Evolutionary conservation across 1,140 invertebrate genomes (phyloP).

Genomic region (Lepidurus packardi): DNA sequence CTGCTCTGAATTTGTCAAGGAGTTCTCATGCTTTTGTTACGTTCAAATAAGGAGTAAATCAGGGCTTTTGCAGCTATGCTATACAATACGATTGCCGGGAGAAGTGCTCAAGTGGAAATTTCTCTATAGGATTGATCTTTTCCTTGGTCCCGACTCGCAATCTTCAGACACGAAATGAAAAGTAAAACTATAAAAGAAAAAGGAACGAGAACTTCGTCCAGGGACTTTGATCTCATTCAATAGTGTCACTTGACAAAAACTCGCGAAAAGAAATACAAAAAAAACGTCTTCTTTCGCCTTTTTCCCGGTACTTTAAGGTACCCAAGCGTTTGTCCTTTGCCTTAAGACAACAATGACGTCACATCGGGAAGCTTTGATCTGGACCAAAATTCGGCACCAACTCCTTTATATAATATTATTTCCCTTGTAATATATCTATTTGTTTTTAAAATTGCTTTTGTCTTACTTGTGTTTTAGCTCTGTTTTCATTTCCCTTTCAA

Average conservation of each 20-base stretch:
- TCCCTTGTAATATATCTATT: neutral
- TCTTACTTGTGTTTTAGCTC: neutral
- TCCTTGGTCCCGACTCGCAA: neutral
- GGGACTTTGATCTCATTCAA: slow-evolving; percentile 15
- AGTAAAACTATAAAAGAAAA: neutral
- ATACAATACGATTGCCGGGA: slow-evolving; percentile 4
- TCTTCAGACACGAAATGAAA: neutral
- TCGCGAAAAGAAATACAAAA: neutral
- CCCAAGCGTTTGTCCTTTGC: neutral
- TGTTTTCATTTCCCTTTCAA: too few relatives aligned
- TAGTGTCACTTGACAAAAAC: slow-evolving; percentile 7
- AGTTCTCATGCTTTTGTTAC: neutral
- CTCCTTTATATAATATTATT: too few relatives aligned
- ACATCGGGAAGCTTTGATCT: slow-evolving; percentile 17
- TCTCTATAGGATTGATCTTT: slow-evolving; percentile 7
- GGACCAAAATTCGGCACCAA: neutral
- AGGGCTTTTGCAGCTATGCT: neutral
- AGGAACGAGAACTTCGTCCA: neutral
- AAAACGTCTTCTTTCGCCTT: neutral
- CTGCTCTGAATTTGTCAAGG: neutral
- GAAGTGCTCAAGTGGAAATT: slow-evolving; percentile 21
- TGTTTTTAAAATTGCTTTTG: neutral
- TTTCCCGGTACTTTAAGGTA: neutral
- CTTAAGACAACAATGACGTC: neutral
- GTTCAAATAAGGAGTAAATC: neutral